Evolutionary conservation across 2,113 vertebrate genomes (phyloP).

Genomic region (Columbina picui): DNA sequence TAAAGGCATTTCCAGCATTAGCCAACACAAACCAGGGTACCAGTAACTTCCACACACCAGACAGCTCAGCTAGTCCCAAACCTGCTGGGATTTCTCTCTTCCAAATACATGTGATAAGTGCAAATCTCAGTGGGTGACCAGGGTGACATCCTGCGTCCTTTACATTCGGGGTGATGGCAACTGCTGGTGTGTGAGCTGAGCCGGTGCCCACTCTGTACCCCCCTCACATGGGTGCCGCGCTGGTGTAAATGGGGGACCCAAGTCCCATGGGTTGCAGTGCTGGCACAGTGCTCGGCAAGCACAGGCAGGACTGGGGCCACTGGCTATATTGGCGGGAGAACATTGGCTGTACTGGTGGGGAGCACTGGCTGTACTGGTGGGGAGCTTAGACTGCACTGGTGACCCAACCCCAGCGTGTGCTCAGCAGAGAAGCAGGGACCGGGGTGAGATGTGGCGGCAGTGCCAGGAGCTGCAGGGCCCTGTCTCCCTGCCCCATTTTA

Average conservation of each 20-base stretch:
- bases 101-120: neutral
- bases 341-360: neutral
- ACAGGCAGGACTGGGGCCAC: neutral
- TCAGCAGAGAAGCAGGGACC: neutral
- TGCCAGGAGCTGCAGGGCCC: neutral
- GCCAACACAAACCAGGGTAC: neutral
- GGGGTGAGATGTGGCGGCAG: neutral
- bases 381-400: neutral
- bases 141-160: neutral
- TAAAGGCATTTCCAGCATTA: neutral
- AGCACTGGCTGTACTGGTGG: neutral
- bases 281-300: fast-evolving
- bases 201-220: neutral
- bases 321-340: neutral
- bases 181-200: fast-evolving
- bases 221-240: fast-evolving
- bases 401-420: neutral
- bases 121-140: fast-evolving
- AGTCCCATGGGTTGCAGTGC: neutral
- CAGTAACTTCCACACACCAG: neutral
- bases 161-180: neutral
- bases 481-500: neutral
- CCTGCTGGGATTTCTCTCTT: neutral
- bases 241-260: neutral
- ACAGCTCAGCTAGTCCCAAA: neutral